phyloP scores from a whole-genome alignment of 2,888 invertebrate genomes.

The Aspidiotus rigidus region DNA sequence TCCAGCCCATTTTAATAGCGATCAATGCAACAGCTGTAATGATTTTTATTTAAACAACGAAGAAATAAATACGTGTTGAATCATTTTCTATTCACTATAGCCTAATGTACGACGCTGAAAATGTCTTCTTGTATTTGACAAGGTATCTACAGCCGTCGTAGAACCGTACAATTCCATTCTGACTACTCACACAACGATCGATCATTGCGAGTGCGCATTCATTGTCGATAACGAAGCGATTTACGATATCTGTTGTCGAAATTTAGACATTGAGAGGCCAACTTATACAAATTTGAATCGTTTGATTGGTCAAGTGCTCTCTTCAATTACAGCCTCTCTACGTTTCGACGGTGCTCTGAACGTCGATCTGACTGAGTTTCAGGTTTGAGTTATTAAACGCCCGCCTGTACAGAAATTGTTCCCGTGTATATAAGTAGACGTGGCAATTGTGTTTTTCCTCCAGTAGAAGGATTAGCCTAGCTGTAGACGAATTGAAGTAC shows the following conservation, averaged over 20 bases:
- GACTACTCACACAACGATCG: constrained; percentile 52
- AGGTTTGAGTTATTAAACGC: constrained; percentile 42
- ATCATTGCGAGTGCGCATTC: constrained; percentile 57
- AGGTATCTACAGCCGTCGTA: constrained; percentile 50
- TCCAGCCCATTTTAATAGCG: too few relatives aligned
- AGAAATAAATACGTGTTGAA: too few relatives aligned
- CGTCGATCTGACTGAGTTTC: constrained; percentile 89
- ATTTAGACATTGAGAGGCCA: constrained; percentile 88
- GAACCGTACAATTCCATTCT: constrained; percentile 54
- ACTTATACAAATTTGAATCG: constrained; percentile 94
- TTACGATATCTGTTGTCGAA: constrained; percentile 85
- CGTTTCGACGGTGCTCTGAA: constrained; percentile 88
- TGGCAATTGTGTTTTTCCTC: too few relatives aligned
- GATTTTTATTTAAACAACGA: too few relatives aligned
- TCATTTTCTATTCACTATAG: constrained; percentile 5
- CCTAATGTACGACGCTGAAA: neutral
- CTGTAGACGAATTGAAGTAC: too few relatives aligned
- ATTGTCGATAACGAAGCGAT: constrained; percentile 50
- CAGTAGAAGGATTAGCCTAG: neutral
- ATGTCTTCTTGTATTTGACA: constrained; percentile 51
- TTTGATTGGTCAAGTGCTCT: constrained; percentile 88
- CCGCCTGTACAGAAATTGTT: too few relatives aligned
- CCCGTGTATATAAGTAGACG: too few relatives aligned
- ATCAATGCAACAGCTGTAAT: too few relatives aligned
- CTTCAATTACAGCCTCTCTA: constrained; percentile 82